Evolutionary conservation across 2,797 vertebrate genomes (phyloP).

Genomic region (Notamacropus eugenii): DNA sequence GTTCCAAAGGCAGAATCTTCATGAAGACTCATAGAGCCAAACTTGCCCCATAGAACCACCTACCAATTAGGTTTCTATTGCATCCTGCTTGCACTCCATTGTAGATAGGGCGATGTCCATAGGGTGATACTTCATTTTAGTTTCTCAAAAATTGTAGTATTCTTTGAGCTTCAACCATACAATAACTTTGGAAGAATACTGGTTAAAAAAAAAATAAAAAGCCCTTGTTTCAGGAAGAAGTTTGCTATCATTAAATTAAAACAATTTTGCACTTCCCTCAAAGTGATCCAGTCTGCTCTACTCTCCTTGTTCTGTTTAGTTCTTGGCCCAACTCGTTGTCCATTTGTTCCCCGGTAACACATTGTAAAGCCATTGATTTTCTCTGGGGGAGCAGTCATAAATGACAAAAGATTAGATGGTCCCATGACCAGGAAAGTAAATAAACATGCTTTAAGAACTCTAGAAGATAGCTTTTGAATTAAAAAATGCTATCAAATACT

Average conservation of each 20-base stretch:
- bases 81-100: not conserved
- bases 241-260: not conserved
- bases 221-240: not conserved
- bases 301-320: not conserved
- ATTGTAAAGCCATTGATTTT: not conserved
- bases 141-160: not conserved
- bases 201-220: not conserved
- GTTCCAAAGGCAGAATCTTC: not conserved
- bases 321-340: not conserved
- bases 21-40: not conserved
- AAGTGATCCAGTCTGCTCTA: not conserved
- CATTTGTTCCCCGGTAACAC: not conserved
- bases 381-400: not conserved
- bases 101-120: not conserved
- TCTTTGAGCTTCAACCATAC: not conserved
- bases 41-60: not conserved
- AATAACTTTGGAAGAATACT: not conserved
- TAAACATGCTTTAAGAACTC: not conserved
- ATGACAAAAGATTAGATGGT: not conserved
- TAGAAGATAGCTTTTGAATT: not conserved
- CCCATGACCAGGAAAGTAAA: not conserved
- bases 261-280: not conserved
- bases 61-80: not conserved
- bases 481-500: not conserved
- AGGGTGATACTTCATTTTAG: not conserved